These are phyloP conservation scores for Lordiphosa andalusiaca DNA, from an alignment of 2,888 invertebrate species.

Conservation along the genomic window DNA sequence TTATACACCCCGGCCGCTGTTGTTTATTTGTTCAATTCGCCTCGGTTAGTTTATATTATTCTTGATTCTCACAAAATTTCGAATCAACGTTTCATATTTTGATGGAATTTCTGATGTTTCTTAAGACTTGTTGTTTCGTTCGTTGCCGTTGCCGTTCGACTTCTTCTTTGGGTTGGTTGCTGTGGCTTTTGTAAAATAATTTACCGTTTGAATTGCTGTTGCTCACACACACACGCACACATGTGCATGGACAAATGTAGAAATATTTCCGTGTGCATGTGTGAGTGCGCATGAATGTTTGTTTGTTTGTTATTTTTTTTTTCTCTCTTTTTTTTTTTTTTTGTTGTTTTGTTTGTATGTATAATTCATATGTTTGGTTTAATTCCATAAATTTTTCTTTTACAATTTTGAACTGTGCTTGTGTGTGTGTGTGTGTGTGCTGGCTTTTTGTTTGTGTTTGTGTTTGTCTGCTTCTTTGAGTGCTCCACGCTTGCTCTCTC, in stretches of 20 bases:
- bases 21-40: conserved; percentile 34
- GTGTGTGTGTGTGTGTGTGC: background rate
- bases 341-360: conserved; percentile 30
- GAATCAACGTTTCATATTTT: conserved; percentile 34
- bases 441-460: background rate
- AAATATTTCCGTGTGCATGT: conserved; percentile 18
- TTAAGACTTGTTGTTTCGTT: conserved; percentile 15
- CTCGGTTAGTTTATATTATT: conserved; percentile 12
- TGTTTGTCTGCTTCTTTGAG: conserved; percentile 9
- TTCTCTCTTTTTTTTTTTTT: too few relatives aligned
- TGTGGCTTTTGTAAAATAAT: conserved; percentile 66
- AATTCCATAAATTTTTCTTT: conserved; percentile 70
- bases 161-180: conserved; percentile 12
- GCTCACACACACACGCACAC: conserved; percentile 4
- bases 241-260: conserved; percentile 5
- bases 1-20: conserved; percentile 15
- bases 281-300: conserved; percentile 14
- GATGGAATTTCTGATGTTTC: conserved; percentile 35
- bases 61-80: conserved; percentile 7
- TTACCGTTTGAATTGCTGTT: conserved; percentile 72
- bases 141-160: conserved; percentile 1
- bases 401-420: conserved; percentile 54
- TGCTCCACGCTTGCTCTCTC: conserved; percentile 24
- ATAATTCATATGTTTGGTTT: conserved; percentile 68
- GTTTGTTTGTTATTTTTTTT: conserved; percentile 15